phyloP scores from a whole-genome alignment of 1,140 invertebrate genomes.

The Macrobrachium nipponense region DNA sequence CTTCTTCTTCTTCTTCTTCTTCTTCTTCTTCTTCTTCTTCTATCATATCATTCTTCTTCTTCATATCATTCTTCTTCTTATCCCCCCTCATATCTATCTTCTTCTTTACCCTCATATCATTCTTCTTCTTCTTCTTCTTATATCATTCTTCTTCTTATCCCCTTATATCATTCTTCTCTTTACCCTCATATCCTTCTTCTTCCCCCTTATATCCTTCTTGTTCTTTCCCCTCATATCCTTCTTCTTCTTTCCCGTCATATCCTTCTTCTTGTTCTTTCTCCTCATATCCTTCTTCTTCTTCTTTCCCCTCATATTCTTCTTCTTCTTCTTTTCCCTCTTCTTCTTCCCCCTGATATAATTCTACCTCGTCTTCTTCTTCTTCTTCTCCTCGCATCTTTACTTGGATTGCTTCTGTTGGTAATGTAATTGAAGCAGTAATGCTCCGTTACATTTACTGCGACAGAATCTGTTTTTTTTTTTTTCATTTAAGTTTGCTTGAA shows the following conservation, averaged over 20 bases:
- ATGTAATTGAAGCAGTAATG: too few species aligned
- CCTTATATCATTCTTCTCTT: not conserved
- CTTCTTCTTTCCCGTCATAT: not conserved
- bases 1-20: too few species aligned
- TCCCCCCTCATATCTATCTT: not conserved
- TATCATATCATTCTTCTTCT: not conserved
- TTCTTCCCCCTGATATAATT: too few species aligned
- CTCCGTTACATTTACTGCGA: too few species aligned
- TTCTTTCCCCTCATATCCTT: not conserved
- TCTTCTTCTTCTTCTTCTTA: not conserved
- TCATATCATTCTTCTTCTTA: not conserved
- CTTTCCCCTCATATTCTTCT: not conserved
- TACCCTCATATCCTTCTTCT: not conserved
- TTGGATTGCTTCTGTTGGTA: not conserved
- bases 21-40: too few species aligned
- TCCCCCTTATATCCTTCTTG: not conserved
- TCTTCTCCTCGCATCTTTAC: not conserved
- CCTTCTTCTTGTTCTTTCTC: not conserved
- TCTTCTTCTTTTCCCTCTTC: not conserved
- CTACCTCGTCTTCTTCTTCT: not conserved
- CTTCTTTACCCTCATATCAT: not conserved
- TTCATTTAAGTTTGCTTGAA: too few species aligned
- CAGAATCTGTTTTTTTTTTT: too few species aligned
- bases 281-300: not conserved
- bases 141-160: not conserved